Base-by-base conservation (phyloP, 1,140 invertebrate species). In the Orchesella cincta region DNA sequence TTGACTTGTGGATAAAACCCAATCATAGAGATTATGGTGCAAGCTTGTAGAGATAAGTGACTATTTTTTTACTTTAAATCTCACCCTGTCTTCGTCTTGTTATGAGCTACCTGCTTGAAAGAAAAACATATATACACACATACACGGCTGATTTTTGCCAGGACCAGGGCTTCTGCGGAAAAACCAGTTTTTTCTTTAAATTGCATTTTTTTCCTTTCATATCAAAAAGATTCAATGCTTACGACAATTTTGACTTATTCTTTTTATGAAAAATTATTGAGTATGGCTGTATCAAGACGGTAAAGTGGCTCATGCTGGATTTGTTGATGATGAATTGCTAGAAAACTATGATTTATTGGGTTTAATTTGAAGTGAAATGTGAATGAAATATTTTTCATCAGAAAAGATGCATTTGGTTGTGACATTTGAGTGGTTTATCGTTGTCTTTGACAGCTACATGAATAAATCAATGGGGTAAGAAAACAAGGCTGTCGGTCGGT, bases 71-170 rank as follows among this genome's bases (percentile, higher is more conserved):
- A n/a, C n/a, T n/a, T n/a, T n/a, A n/a, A 57, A 57, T n/a, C 26
- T 57, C 54, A 12, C 26, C 23, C 54, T 57, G 54, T 57, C 54
- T 57, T 57, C 54, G 54, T 57, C 54, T 57, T 57, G 54, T 57
- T 57, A 57, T 23, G 54, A 5, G 54, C 54, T 57, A 57, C 54
- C 54, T 57, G 39, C 39, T n/a, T n/a, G n/a, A n/a, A n/a, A n/a
- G n/a, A n/a, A n/a, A n/a, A n/a, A n/a, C n/a, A n/a, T n/a, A n/a
- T n/a, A n/a, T n/a, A n/a, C n/a, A n/a, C n/a, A n/a, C n/a, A n/a
- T n/a, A n/a, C n/a, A n/a, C n/a, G n/a, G n/a, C n/a, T n/a, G n/a
- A n/a, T n/a, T n/a, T n/a, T n/a, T n/a, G n/a, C n/a, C n/a, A n/a
- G n/a, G n/a, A n/a, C n/a, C n/a, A n/a, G n/a, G 18, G 39, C 39